Evolutionary conservation across 64 coral and sea anemone species (phyloP), one percentile per base, ranked within the genome.

Genomic region (Montipora capricornis): DNA sequence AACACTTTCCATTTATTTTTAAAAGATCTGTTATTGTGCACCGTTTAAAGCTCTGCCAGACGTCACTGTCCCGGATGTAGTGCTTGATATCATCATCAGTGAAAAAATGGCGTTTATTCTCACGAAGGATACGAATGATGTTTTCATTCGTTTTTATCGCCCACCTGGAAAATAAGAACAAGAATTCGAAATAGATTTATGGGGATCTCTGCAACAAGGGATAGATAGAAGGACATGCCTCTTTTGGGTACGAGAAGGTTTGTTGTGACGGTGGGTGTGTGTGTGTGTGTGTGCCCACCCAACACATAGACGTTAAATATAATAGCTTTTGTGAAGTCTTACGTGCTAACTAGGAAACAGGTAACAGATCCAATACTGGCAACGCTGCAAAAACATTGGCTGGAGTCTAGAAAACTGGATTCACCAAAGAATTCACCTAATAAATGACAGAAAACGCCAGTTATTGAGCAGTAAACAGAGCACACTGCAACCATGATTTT

Each of bases 31-130:
- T 89, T 10, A 97, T 92, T 0, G 92, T 94, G 49, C 80, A 88
- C 48, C 98, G 71, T 47, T 99, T 99, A 68, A 96, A 99, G 75
- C 86, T 99, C 79, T 99, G 98, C 98, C 98, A 99, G 3, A 96
- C 20, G 26, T 99, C 98, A 89, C 95, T 99, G 74, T 99, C 95
- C 53, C 85, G 82, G 66, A 99, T 96, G 77, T 90, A 96, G 4
- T 92, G 88, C 51, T 94, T 90, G 59, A 99, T 99, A 44, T 75
- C 83, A 12, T 89, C 79, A 75, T 99, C 98, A 6, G 81, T 87
- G 50, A 76, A 49, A 84, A 99, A 99, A 68, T 74, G 89, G 20
- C 82, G 95, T 22, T 91, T 82, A 24, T 94, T 80, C 26, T 94
- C 77, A 52, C 91, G 69, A 12, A 99, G 89, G 2, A 96, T 47